Evolutionary conservation across 2,888 invertebrate genomes (phyloP), one percentile per base, ranked within the genome.

Genomic region (Cheilosia urbana): DNA sequence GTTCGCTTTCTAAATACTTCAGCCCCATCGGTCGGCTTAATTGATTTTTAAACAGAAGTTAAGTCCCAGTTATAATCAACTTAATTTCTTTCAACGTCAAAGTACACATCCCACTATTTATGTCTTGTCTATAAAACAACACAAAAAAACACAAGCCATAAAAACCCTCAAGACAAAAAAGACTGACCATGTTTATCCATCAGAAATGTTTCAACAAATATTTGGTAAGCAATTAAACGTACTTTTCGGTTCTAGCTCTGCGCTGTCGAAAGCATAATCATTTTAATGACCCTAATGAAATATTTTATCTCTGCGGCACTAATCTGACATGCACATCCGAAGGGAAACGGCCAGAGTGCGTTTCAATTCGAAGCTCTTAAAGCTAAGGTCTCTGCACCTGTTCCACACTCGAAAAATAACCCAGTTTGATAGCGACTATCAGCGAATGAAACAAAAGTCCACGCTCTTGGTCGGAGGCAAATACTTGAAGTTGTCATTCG

Each of bases 261-360:
- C 13, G 17, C 42, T 40, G 60, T 42, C 60, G 34, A 24, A 24
- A 60, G n/a, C 40, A 65, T 53, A 40, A 17, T 51, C 58, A 27
- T 37, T 55, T 42, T 53, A 40, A 68, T 40, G 42, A 40, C 7
- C 24, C 53, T 6, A 47, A 51, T 30, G 62, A 40, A 65, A 49
- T 40, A 30, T 40, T 21, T 21, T 34, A 65, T 66, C 68, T 49
- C 17, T 47, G 62, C 21, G 51, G 42, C 9, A 37, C 51, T 11
- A 27, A 62, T 51, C 21, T 34, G 68, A 60, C 57, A 79, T 84
- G 75, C 49, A 76, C 42, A n/a, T 60, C 4, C 24, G 5, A 76
- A 79, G 71, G 84, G 84, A 84, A 49, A 75, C 57, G 42, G 5
- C 49, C 27, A 66, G 60, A 84, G 79, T 75, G 75, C 66, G 80